A percentile compares a stretch with the other conserved stretches of the same genome.
These are phyloP conservation scores for Orthonyx spaldingii DNA, from an alignment of 2,113 vertebrate genomes.

Conservation along the genomic window DNA sequence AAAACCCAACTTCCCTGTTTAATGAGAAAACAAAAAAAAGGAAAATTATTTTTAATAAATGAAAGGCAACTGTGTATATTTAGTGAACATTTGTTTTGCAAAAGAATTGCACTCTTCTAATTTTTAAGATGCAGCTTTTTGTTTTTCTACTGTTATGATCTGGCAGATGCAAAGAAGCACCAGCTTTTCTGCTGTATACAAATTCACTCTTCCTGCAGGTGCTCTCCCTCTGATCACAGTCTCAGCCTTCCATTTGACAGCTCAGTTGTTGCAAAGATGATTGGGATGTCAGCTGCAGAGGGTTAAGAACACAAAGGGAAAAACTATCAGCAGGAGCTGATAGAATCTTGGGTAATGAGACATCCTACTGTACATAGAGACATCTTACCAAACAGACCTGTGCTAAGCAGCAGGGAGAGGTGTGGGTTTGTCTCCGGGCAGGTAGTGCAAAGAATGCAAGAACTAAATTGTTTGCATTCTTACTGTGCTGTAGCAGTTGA, in stretches of 20 bases:
- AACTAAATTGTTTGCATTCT: background rate
- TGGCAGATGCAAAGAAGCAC: background rate
- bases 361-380: background rate
- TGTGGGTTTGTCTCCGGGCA: background rate
- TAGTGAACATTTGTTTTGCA: background rate
- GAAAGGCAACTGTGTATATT: background rate
- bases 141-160: background rate
- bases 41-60: background rate
- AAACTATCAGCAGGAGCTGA: background rate
- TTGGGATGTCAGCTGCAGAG: background rate
- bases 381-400: background rate
- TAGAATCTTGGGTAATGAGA: background rate
- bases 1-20: background rate
- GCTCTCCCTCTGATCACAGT: accelerated
- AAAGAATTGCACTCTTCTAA: background rate
- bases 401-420: background rate
- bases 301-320: background rate
- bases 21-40: background rate
- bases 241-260: background rate
- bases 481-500: background rate
- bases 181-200: background rate
- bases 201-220: background rate
- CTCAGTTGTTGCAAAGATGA: background rate
- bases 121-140: background rate
- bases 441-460: background rate